Evolutionary conservation across 2,797 vertebrate genomes (phyloP), one percentile per base, ranked within the genome.

Genomic region (Halcyon chelicuti): DNA sequence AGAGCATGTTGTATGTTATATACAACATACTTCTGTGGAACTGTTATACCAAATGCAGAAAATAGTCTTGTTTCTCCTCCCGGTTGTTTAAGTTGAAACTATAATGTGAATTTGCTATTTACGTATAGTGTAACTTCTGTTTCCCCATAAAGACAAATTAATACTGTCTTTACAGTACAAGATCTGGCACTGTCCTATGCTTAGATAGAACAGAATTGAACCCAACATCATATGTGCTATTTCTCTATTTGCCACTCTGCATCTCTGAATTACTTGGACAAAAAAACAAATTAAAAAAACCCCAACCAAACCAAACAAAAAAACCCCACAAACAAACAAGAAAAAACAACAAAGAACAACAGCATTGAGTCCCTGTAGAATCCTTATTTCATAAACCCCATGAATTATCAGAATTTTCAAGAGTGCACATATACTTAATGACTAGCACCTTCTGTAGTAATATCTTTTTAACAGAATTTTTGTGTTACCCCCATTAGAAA

Each of bases 371-470:
- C 62, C 28, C 39, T 57, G 35, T 16, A 86, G 80, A 72, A 72
- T 62, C 14, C 20, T 75, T 35, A 66, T 75, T 68, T 31, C 26
- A 67, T 42, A 95, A 94, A 7, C n/a, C 68, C 22, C 46, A 72
- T 29, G 51, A 37, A 55, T 78, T 90, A 81, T 46, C 55, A 73
- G 47, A 79, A 90, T 91, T 93, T 93, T 61, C 63, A 78, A 90
- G 92, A 90, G 18, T 81, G 73, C 21, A 44, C 71, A 12, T 67
- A 47, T 68, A 19, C 14, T 91, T 77, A 21, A 35, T 91, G 62
- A 93, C 66, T 20, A 55, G 28, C 23, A 4, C 25, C 58, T 88
- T 28, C n/a, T 67, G 25, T 21, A 58, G 51, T 80, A 33, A 31
- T 58, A 55, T 75, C 33, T 78, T 93, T 79, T 93, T 73, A 70